Evolutionary conservation across 1,140 invertebrate species (phyloP).

Genomic region (Hylaeus volcanicus): DNA sequence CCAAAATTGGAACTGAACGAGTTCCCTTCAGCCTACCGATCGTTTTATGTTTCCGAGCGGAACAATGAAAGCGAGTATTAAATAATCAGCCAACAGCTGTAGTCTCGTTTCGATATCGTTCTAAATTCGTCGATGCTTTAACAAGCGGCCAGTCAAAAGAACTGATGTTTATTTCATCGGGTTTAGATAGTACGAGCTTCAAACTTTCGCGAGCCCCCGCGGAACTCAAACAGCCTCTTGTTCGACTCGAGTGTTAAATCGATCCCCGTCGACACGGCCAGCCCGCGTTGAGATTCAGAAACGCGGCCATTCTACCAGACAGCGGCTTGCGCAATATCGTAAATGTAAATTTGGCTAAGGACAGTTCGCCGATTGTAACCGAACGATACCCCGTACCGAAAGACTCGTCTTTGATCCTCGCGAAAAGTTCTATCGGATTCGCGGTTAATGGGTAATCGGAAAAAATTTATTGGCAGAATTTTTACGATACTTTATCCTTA

Average conservation of each 20-base stretch:
- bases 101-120: background rate
- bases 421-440: background rate
- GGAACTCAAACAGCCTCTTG: constrained; percentile 45
- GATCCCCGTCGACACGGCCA: constrained; percentile 23
- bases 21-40: too few species aligned
- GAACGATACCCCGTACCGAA: background rate
- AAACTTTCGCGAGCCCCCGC: constrained; percentile 33
- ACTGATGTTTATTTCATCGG: constrained; percentile 45
- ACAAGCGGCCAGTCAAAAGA: constrained; percentile 26
- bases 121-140: constrained; percentile 11
- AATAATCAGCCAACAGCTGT: background rate
- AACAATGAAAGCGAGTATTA: background rate
- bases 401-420: too few species aligned
- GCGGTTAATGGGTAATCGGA: background rate
- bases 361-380: background rate
- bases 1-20: background rate
- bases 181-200: background rate
- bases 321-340: constrained; percentile 19
- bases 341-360: constrained; percentile 26
- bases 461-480: background rate
- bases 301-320: constrained; percentile 10
- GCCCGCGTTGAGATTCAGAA: background rate
- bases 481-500: too few species aligned
- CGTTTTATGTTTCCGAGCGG: too few species aligned
- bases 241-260: constrained; percentile 46